Base-by-base conservation (phyloP, 2,888 invertebrate species). In the Trissoscelio sp. region DNA sequence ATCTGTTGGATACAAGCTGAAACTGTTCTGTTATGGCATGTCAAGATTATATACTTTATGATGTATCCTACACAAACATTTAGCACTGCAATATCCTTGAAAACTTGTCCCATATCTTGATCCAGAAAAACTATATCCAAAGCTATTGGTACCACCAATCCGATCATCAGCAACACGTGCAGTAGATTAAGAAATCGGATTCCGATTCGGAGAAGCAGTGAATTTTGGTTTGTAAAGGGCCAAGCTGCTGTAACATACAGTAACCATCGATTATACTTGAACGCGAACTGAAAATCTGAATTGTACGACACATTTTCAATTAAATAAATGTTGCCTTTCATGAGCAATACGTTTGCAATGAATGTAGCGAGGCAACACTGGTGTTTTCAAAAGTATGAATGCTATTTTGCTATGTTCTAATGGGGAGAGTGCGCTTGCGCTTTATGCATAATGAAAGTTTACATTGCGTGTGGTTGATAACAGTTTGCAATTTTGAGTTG, bases 1-100 rank as follows among this genome's bases (percentile, higher is more conserved):
- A 74, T 74, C 6, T 74, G 57, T 4, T 74, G 37, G 20, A 74
- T 48, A 57, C 74, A 74, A 0, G 22, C 37, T 4, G 22, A 11
- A 2, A 74, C 5, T 3, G 16, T 48, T 11, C 11, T 46, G 9
- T 44, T 46, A 11, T 66, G 31, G 0, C 9, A 12, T 1, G 34
- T 44, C 34, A 64, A 3, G 0, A 64, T 64, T 0, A 55, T 6
- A 39, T 73, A 62, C 12, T 73, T 60, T 1, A 70, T 16, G 0
- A 58, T 3, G 12, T 42, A 42, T 3, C 57, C 57, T 3, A 37
- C 3, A 20, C 48, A 57, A 7, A 58, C 57, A 18, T 58, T 34
- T 4, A 70, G 3, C 5, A 70, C 48, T 1, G 46, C 55, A 9
- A 69, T n/a, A 11, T 69, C 34, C 14, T 69, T 69, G 18, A 53